Percentiles rank a stretch among this genome's conserved stretches.
These are phyloP conservation scores for Bungarus multicinctus DNA, from an alignment of 2,113 vertebrate genomes.

Conservation along the genomic window DNA sequence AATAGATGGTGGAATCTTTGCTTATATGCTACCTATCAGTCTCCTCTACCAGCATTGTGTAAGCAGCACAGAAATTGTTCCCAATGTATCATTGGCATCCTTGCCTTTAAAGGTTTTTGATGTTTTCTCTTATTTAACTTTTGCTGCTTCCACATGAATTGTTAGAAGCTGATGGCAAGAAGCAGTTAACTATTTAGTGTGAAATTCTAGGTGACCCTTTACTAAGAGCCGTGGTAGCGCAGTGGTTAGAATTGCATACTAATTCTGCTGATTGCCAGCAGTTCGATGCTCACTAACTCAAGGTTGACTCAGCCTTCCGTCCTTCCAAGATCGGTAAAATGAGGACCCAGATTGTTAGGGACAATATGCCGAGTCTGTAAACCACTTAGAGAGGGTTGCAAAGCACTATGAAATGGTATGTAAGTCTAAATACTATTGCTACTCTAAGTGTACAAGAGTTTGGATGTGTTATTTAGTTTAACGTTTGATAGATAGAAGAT, in stretches of 20 bases:
- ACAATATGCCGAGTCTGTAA: neutral
- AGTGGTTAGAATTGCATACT: neutral
- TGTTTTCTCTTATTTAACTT: neutral
- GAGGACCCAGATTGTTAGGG: neutral
- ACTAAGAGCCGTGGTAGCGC: neutral
- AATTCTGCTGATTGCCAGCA: neutral
- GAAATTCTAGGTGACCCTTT: neutral
- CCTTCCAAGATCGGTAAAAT: neutral
- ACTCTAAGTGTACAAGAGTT: neutral
- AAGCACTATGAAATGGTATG: neutral
- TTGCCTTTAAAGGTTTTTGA: neutral
- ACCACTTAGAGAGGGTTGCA: neutral
- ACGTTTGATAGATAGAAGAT: too few species aligned
- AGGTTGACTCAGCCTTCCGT: neutral
- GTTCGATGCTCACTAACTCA: neutral
- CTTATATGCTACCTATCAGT: neutral
- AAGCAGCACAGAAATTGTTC: neutral
- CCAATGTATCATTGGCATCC: neutral
- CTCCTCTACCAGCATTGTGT: neutral
- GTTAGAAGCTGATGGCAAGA: neutral
- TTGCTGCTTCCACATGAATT: neutral
- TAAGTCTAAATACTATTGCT: neutral
- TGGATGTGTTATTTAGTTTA: neutral
- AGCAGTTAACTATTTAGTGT: neutral
- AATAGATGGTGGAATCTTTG: neutral